Evolutionary conservation across 1,140 invertebrate genomes (phyloP).

Genomic region (Drosophila paulistorum): DNA sequence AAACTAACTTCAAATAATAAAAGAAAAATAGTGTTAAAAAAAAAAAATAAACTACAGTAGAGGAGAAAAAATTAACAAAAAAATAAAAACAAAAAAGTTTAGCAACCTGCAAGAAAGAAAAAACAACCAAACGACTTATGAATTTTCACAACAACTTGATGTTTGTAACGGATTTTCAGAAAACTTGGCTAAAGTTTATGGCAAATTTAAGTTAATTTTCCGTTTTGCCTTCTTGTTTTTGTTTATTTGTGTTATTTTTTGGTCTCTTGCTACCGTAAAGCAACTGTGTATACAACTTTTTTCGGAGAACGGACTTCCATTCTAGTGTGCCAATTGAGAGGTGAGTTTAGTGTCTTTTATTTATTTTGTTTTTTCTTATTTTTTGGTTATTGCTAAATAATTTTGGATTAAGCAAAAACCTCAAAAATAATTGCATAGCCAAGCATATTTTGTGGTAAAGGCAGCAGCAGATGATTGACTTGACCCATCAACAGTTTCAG

Average conservation of each 20-base stretch:
- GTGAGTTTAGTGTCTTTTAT: conserved; percentile 24
- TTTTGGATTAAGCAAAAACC: conserved; percentile 21
- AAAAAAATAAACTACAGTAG: conserved; percentile 7
- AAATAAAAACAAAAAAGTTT: conserved; percentile 36
- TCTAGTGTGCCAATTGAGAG: conserved; percentile 8
- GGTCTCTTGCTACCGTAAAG: conserved; percentile 15
- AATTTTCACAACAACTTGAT: conserved; percentile 70
- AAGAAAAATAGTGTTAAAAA: conserved; percentile 28
- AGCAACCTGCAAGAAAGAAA: conserved; percentile 40
- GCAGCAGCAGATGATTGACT: conserved; percentile 6
- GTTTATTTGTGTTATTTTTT: conserved; percentile 20
- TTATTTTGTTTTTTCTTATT: not conserved
- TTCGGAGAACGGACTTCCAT: conserved; percentile 9
- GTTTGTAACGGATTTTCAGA: conserved; percentile 63
- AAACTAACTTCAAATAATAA: conserved; percentile 32
- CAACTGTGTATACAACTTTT: conserved; percentile 18
- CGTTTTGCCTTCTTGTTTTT: conserved; percentile 40
- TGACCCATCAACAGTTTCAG: not conserved
- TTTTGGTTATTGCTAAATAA: conserved; percentile 44
- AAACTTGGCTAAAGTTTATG: conserved; percentile 53
- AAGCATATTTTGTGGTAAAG: conserved; percentile 7
- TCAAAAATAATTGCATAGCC: conserved; percentile 2
- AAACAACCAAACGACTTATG: conserved; percentile 54
- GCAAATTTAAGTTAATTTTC: conserved; percentile 19
- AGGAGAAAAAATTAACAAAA: not conserved